A percentile compares a stretch with the other conserved stretches of the same genome.
phyloP scores from a whole-genome alignment of 2,888 invertebrate genomes.

The Hydroisotoma schaefferi region DNA sequence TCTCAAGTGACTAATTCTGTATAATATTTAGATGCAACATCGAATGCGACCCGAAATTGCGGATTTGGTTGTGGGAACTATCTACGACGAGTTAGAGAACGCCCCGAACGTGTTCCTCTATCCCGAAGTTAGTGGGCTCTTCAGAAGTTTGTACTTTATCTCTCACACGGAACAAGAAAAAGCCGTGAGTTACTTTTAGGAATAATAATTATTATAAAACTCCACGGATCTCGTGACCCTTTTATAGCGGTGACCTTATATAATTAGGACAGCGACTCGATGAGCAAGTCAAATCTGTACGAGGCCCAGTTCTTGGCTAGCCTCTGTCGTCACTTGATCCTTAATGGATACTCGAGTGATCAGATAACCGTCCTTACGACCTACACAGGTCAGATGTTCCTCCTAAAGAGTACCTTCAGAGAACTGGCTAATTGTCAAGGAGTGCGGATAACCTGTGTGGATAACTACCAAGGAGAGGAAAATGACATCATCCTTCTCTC shows the following conservation, averaged over 20 bases:
- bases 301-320: constrained; percentile 65
- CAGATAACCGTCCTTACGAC: constrained; percentile 72
- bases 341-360: constrained; percentile 59
- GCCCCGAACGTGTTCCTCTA: constrained; percentile 60
- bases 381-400: constrained; percentile 67
- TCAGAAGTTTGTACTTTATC: constrained; percentile 65
- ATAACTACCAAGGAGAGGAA: constrained; percentile 80
- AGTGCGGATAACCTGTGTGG: constrained; percentile 65
- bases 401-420: constrained; percentile 56
- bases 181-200: constrained; percentile 56
- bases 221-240: background rate
- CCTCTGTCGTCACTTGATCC: constrained; percentile 62
- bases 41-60: constrained; percentile 70
- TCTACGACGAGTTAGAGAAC: constrained; percentile 64
- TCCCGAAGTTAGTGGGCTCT: constrained; percentile 61
- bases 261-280: constrained; percentile 55
- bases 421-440: constrained; percentile 50
- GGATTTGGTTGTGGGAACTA: constrained; percentile 59
- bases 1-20: background rate
- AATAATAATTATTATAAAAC: background rate
- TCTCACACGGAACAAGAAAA: constrained; percentile 62
- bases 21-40: constrained; percentile 70
- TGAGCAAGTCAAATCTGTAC: constrained; percentile 61
- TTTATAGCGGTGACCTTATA: background rate
- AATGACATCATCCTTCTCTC: constrained; percentile 73